Conservation (phyloP, 2,888 invertebrate genomes). For the Caenorhabditis angaria region DNA sequence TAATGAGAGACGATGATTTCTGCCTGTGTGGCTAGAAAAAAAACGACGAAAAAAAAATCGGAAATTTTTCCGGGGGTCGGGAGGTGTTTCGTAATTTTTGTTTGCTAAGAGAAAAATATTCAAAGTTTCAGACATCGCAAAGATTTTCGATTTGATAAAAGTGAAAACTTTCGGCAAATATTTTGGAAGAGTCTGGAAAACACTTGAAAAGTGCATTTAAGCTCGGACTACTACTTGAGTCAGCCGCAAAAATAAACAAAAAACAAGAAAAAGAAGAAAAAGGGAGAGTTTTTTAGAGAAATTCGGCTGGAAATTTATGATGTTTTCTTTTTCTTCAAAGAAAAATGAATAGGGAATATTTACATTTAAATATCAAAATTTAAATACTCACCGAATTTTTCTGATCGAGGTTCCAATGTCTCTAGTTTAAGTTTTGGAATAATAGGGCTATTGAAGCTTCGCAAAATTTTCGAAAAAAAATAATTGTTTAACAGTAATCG, state of each 20-base stretch:
- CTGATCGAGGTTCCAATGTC: too few species aligned
- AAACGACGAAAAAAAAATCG: background rate
- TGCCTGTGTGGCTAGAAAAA: background rate
- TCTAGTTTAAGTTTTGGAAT: too few species aligned
- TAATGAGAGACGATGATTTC: background rate
- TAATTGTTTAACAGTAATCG: too few species aligned
- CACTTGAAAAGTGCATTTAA: constrained; percentile 4
- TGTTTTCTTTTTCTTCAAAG: background rate
- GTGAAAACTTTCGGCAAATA: background rate
- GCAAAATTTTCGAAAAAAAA: too few species aligned
- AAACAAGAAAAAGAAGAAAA: background rate
- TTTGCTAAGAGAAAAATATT: background rate
- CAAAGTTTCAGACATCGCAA: background rate
- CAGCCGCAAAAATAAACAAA: background rate
- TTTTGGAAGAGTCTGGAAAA: background rate
- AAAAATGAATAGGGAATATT: too few species aligned
- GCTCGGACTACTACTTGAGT: constrained; percentile 1
- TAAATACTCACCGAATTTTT: too few species aligned
- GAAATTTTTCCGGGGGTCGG: background rate
- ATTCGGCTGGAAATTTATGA: background rate
- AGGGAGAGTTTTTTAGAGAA: background rate
- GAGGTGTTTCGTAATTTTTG: too few species aligned
- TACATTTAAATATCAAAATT: too few species aligned
- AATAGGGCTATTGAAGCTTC: too few species aligned
- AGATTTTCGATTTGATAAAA: too few species aligned